Evolutionary conservation across 2,888 invertebrate species (phyloP).

Genomic region (Hydrotaea diabolus): DNA sequence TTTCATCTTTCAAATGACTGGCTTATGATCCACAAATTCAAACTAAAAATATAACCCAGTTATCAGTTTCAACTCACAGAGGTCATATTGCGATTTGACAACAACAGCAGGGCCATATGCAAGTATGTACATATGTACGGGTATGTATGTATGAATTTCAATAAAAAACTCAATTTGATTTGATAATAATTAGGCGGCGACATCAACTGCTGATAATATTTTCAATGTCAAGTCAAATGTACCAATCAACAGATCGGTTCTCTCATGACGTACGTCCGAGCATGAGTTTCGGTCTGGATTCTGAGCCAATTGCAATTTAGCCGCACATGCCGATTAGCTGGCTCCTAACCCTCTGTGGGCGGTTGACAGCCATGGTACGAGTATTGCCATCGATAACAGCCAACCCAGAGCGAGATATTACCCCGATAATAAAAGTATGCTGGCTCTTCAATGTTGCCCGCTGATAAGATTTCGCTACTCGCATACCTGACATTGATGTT

Average conservation of each 20-base stretch:
- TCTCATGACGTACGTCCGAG: no score
- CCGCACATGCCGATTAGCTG: no score
- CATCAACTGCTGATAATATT: slow-evolving; percentile 11
- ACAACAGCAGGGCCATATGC: no score
- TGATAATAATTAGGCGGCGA: slow-evolving; percentile 25
- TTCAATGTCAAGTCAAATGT: not conserved
- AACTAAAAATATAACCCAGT: not conserved
- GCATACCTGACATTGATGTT: slow-evolving; percentile 25
- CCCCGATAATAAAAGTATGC: not conserved
- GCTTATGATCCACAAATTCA: not conserved
- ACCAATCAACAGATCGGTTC: not conserved
- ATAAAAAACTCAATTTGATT: slow-evolving; percentile 1
- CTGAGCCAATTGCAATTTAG: not conserved
- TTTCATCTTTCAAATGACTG: no score
- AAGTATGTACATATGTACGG: no score
- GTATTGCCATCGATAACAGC: no score
- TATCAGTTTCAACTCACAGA: not conserved
- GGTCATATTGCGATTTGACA: not conserved
- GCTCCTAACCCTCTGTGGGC: no score
- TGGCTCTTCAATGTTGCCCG: not conserved
- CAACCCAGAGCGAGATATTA: not conserved
- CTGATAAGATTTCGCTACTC: slow-evolving; percentile 4
- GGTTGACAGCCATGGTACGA: no score
- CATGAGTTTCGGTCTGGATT: no score
- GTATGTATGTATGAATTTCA: no score